Conservation (phyloP, 2,113 vertebrate genomes). For the Pelobates fuscus region DNA sequence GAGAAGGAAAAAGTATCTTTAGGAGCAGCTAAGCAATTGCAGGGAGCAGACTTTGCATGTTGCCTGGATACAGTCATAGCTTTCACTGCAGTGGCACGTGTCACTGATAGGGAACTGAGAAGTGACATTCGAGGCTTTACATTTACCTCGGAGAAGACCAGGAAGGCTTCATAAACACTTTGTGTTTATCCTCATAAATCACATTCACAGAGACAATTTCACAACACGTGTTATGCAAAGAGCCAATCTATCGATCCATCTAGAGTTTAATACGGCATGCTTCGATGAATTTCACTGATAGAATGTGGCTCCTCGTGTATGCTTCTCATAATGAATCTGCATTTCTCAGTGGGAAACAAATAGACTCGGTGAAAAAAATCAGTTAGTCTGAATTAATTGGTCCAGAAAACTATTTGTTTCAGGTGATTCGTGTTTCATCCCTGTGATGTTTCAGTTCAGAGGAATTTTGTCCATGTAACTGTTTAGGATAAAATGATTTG, state of each 20-base stretch:
- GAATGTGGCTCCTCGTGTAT: not conserved
- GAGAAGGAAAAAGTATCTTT: slow-evolving; percentile 10
- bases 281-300: not conserved
- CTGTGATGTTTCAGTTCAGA: too few relatives aligned
- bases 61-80: slow-evolving; percentile 44
- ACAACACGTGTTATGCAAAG: not conserved
- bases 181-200: slow-evolving; percentile 24
- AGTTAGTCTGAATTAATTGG: too few relatives aligned
- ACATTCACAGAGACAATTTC: not conserved
- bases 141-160: slow-evolving; percentile 22
- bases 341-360: not conserved
- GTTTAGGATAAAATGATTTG: too few relatives aligned
- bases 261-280: not conserved
- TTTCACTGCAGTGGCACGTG: slow-evolving; percentile 50
- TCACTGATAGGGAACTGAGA: slow-evolving; percentile 33
- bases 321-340: not conserved
- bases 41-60: slow-evolving; percentile 42
- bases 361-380: not conserved
- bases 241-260: slow-evolving; percentile 1
- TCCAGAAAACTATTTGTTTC: too few relatives aligned
- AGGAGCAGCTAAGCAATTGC: slow-evolving; percentile 26
- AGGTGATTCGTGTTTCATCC: too few relatives aligned
- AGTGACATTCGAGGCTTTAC: slow-evolving; percentile 4
- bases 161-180: slow-evolving; percentile 34
- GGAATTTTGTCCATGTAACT: too few relatives aligned